phyloP scores from a whole-genome alignment of 2,113 vertebrate species.

The Peromyscus polionotus region DNA sequence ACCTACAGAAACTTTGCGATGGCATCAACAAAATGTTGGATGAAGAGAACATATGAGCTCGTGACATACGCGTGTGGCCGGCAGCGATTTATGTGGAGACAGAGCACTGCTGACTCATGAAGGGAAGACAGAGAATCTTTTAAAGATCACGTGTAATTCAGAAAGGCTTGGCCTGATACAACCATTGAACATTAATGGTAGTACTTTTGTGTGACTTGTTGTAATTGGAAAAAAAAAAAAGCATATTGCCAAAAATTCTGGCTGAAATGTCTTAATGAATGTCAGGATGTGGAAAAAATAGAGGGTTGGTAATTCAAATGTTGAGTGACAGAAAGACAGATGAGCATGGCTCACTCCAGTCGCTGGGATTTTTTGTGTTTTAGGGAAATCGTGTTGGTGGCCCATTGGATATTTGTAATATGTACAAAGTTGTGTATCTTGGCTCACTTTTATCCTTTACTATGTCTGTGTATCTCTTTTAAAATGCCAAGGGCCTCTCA shows the following conservation, averaged over 20 bases:
- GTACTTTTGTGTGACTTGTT: slow-evolving; percentile 65
- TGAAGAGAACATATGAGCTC: slow-evolving; percentile 91
- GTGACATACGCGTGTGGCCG: slow-evolving; percentile 60
- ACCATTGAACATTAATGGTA: slow-evolving; percentile 58
- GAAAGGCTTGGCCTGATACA: slow-evolving; percentile 76
- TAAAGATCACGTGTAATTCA: slow-evolving; percentile 69
- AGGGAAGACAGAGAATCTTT: slow-evolving; percentile 83
- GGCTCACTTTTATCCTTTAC: slow-evolving; percentile 72
- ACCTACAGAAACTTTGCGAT: slow-evolving; percentile 92
- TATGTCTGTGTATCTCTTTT: slow-evolving; percentile 61
- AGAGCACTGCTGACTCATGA: slow-evolving; percentile 86
- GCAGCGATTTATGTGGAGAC: slow-evolving; percentile 73
- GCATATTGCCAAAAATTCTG: slow-evolving; percentile 78
- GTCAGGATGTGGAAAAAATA: slow-evolving; percentile 53
- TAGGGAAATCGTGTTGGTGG: slow-evolving; percentile 67
- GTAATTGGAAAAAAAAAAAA: slow-evolving; percentile 57
- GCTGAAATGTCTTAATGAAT: slow-evolving; percentile 60
- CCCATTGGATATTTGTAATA: slow-evolving; percentile 73
- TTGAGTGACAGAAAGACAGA: slow-evolving; percentile 61
- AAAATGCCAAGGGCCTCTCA: slow-evolving; percentile 71
- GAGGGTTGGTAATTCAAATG: background rate
- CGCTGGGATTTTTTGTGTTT: slow-evolving; percentile 16
- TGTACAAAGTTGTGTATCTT: slow-evolving; percentile 77
- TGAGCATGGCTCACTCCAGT: slow-evolving; percentile 49
- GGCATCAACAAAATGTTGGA: slow-evolving; percentile 94